Percentiles rank a stretch among this genome's conserved stretches.
Conservation (phyloP, 1,140 invertebrate species). For the Camponotus floridanus region DNA sequence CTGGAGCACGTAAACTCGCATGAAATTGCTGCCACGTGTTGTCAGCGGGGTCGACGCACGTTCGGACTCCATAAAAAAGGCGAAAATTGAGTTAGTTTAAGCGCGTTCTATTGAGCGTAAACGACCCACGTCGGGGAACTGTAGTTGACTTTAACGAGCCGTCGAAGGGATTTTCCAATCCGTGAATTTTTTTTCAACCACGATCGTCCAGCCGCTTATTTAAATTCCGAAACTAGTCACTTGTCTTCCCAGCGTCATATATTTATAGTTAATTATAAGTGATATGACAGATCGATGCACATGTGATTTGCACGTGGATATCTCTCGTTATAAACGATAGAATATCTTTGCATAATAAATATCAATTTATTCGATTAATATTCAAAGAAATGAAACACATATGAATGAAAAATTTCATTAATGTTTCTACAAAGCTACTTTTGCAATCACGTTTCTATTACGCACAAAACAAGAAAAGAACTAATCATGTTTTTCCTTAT, state of each 20-base stretch:
- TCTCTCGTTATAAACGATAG: background rate
- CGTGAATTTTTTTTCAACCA: background rate
- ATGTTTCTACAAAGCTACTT: background rate
- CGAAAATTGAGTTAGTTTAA: conserved; percentile 44
- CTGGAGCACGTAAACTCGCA: background rate
- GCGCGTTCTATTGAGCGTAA: conserved; percentile 38
- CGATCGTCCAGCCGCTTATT: background rate
- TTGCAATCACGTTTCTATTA: background rate
- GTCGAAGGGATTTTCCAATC: conserved; percentile 8
- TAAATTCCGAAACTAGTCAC: background rate
- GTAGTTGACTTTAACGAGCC: conserved; percentile 30
- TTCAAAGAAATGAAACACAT: background rate
- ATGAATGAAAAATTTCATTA: background rate
- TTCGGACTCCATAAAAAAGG: conserved; percentile 32
- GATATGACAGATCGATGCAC: background rate
- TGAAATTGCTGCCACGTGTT: conserved; percentile 57
- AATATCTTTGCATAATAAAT: background rate
- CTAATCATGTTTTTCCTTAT: too few relatives aligned
- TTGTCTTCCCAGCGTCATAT: background rate
- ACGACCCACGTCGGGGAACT: conserved; percentile 37
- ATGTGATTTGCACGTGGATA: background rate
- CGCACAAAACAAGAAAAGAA: background rate
- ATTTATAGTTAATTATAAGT: background rate
- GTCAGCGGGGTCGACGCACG: conserved; percentile 32
- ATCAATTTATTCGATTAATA: background rate